Evolutionary conservation across 2,113 vertebrate genomes (phyloP).

Genomic region (Cinclus mexicanus): DNA sequence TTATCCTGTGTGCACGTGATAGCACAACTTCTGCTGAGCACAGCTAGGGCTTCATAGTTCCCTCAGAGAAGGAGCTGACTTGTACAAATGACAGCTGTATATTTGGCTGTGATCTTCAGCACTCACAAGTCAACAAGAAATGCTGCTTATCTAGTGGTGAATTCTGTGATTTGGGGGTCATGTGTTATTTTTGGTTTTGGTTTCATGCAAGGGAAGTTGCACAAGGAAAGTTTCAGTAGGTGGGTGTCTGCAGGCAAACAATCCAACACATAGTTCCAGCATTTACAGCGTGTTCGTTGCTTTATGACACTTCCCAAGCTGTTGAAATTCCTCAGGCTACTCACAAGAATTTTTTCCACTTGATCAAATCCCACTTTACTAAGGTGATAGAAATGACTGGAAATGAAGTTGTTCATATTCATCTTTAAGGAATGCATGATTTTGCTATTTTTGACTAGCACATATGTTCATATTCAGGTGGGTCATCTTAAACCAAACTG

Average conservation of each 20-base stretch:
- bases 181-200: not conserved
- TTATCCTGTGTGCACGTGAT: not conserved
- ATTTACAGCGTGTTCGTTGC: accelerated
- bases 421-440: not conserved
- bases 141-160: not conserved
- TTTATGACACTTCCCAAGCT: not conserved
- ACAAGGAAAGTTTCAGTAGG: not conserved
- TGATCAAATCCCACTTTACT: not conserved
- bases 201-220: not conserved
- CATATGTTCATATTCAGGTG: not conserved
- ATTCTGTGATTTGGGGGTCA: not conserved
- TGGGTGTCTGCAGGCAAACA: not conserved
- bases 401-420: not conserved
- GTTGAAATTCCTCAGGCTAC: not conserved
- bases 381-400: not conserved
- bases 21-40: not conserved
- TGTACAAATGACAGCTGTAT: not conserved
- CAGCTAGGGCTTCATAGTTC: not conserved
- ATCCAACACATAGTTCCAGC: not conserved
- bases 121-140: not conserved
- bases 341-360: not conserved
- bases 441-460: not conserved
- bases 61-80: not conserved
- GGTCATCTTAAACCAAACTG: not conserved
- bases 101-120: not conserved